These are phyloP conservation scores for Cerceris ruficornis DNA, from an alignment of 2,888 invertebrate species.

Conservation along the genomic window DNA sequence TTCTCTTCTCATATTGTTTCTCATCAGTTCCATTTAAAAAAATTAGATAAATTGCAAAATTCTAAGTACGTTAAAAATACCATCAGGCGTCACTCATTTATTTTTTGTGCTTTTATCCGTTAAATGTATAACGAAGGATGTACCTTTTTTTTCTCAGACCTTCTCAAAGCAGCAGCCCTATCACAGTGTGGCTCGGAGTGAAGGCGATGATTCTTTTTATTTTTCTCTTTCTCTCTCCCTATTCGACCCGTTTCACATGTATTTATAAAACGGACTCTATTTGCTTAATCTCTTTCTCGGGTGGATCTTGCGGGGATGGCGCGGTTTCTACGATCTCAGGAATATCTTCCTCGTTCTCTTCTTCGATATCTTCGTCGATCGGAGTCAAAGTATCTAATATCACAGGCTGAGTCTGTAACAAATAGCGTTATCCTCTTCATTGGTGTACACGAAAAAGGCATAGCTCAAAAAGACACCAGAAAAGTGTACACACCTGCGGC, in stretches of 20 bases:
- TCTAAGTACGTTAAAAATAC: constrained; percentile 67
- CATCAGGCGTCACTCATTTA: constrained; percentile 63
- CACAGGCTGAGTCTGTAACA: constrained; percentile 84
- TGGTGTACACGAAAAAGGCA: no score
- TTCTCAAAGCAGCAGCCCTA: constrained; percentile 72
- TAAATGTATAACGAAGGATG: constrained; percentile 68
- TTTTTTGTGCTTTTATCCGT: constrained; percentile 74
- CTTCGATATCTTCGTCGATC: constrained; percentile 89
- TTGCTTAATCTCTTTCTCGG: constrained; percentile 85
- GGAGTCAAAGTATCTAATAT: constrained; percentile 89
- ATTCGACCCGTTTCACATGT: constrained; percentile 39
- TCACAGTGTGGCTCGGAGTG: constrained; percentile 79
- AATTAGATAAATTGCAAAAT: constrained; percentile 60
- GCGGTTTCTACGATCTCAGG: constrained; percentile 91
- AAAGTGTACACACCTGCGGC: constrained; percentile 71
- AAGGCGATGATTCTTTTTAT: constrained; percentile 63
- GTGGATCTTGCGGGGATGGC: constrained; percentile 82
- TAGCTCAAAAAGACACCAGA: no score
- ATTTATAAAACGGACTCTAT: constrained; percentile 88
- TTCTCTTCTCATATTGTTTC: constrained; percentile 39
- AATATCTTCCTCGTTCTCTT: constrained; percentile 88
- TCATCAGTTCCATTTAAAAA: constrained; percentile 52
- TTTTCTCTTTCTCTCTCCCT: background rate
- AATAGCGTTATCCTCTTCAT: background rate
- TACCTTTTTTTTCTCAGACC: constrained; percentile 58